Conservation (phyloP, 2,888 invertebrate genomes). For the Mesodorylaimus sp. region DNA sequence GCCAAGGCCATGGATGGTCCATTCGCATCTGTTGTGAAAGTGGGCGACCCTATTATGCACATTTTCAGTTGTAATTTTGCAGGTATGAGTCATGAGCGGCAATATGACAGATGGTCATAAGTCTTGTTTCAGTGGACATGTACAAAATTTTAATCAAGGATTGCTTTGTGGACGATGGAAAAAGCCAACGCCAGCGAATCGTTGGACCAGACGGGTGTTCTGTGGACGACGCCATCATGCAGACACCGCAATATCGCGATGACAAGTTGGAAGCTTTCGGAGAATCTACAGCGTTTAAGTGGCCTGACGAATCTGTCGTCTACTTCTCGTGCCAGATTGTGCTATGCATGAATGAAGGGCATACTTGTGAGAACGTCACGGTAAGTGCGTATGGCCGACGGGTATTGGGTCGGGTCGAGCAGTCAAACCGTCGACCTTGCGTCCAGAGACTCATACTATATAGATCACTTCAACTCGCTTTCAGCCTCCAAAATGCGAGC, state of each 20-base stretch:
- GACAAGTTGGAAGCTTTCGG: slow-evolving; percentile 3
- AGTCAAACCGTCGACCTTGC: background rate
- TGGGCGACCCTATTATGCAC: slow-evolving; percentile 12
- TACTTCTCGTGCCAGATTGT: slow-evolving; percentile 11
- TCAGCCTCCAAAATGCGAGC: slow-evolving; percentile 4
- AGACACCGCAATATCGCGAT: slow-evolving; percentile 7
- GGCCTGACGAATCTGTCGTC: slow-evolving; percentile 11
- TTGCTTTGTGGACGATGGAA: slow-evolving; percentile 12
- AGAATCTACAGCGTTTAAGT: slow-evolving; percentile 11
- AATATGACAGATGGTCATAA: too few species aligned
- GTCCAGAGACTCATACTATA: background rate
- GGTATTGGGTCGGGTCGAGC: background rate
- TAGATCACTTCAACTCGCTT: background rate
- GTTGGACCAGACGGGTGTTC: slow-evolving; percentile 10
- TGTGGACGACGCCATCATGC: slow-evolving; percentile 1
- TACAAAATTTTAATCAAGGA: slow-evolving; percentile 11
- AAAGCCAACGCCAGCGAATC: slow-evolving; percentile 5
- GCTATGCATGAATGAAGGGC: slow-evolving; percentile 8
- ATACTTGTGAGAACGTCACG: slow-evolving; percentile 5
- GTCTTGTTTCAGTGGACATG: slow-evolving; percentile 2
- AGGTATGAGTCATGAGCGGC: too few species aligned
- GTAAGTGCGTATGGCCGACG: slow-evolving; percentile 3
- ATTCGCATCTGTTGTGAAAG: slow-evolving; percentile 6
- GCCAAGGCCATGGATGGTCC: slow-evolving; percentile 8
- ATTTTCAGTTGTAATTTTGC: slow-evolving; percentile 11